Evolutionary conservation across 2,113 vertebrate genomes (phyloP).

Genomic region (Rhea pennata): DNA sequence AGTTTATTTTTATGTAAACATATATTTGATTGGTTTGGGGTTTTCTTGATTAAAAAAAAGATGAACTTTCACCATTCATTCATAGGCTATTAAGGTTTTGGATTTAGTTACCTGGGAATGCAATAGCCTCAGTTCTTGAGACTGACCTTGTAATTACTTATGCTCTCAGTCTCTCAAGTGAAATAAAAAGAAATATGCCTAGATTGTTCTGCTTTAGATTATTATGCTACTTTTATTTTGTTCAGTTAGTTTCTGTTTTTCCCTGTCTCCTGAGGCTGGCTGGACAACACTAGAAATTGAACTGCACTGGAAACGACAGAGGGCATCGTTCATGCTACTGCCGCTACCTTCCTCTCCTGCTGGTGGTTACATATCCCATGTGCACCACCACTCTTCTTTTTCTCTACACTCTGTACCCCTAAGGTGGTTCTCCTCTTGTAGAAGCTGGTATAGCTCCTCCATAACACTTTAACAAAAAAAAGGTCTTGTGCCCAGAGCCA

Average conservation of each 20-base stretch:
- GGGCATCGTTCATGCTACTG: not conserved
- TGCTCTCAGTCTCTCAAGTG: not conserved
- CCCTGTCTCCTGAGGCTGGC: not conserved
- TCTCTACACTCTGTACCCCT: not conserved
- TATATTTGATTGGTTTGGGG: not conserved
- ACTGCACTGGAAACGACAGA: not conserved
- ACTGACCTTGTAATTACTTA: not conserved
- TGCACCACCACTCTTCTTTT: not conserved
- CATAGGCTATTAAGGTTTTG: not conserved
- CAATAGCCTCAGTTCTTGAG: not conserved
- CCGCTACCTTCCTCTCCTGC: not conserved
- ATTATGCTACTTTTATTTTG: not conserved
- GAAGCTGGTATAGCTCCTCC: not conserved
- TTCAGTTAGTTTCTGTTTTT: not conserved
- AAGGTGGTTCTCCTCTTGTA: not conserved
- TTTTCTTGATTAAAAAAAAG: not conserved
- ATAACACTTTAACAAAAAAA: not conserved
- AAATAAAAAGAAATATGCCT: not conserved
- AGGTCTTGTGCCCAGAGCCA: not conserved
- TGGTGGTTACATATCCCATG: accelerated
- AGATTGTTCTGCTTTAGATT: not conserved
- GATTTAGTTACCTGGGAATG: not conserved
- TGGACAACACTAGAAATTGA: not conserved
- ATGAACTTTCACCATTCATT: not conserved
- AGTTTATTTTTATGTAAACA: not conserved